A percentile compares a stretch with the other conserved stretches of the same genome.
Conservation (phyloP, 2,797 vertebrate genomes). For the Tokudaia muenninki region DNA sequence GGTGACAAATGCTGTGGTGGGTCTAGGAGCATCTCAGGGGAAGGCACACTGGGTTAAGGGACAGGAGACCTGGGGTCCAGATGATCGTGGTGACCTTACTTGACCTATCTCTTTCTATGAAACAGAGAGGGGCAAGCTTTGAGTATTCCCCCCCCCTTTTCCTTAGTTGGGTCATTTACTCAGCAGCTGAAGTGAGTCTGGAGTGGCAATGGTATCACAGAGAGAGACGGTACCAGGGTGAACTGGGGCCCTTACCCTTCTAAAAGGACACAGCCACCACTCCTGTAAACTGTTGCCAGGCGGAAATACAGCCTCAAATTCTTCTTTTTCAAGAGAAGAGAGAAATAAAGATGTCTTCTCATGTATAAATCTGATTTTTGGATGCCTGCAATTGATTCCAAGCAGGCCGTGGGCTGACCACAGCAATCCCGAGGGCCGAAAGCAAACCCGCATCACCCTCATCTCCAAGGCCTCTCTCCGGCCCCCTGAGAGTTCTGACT, state of each 20-base stretch:
- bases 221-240: not conserved
- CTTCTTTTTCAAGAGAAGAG: slow-evolving; percentile 47
- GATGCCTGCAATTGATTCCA: not conserved
- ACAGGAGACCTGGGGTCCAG: not conserved
- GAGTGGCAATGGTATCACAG: rapidly evolving
- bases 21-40: not conserved
- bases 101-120: not conserved
- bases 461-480: not conserved
- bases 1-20: not conserved
- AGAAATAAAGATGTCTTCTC: slow-evolving; percentile 17
- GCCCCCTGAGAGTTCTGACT: not conserved
- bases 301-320: not conserved
- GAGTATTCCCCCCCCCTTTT: no score
- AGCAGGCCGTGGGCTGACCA: not conserved
- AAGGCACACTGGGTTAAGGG: not conserved
- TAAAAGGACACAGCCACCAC: not conserved
- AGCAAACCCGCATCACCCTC: not conserved
- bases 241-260: not conserved
- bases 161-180: rapidly evolving
- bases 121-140: not conserved
- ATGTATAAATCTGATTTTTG: slow-evolving; percentile 41
- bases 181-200: no score
- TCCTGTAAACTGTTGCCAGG: not conserved
- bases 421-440: not conserved
- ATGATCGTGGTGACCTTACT: not conserved